phyloP scores from a whole-genome alignment of 2,888 invertebrate species.

The Drosophila meridionalis region DNA sequence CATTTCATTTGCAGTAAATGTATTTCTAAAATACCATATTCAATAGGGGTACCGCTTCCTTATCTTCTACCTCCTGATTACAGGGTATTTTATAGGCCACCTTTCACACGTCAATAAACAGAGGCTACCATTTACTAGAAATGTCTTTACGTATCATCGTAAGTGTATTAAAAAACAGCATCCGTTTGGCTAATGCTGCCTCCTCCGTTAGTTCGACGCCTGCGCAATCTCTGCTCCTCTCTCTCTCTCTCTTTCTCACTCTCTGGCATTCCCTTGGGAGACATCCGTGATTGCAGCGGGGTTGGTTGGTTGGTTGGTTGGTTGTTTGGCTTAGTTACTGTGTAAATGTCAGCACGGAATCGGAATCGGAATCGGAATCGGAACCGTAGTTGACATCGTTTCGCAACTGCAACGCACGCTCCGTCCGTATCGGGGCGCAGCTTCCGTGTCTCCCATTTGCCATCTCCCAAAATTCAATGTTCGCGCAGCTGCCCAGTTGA shows the following conservation, averaged over 20 bases:
- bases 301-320: slow-evolving; percentile 6
- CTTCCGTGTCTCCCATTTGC: slow-evolving; percentile 42
- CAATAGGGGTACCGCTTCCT: background rate
- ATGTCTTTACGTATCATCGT: slow-evolving; percentile 1
- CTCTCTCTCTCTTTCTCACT: slow-evolving; percentile 9
- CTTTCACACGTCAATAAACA: background rate
- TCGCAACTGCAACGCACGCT: slow-evolving; percentile 70
- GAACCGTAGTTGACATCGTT: slow-evolving; percentile 76
- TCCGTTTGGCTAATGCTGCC: slow-evolving; percentile 41
- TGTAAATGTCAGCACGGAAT: slow-evolving; percentile 69
- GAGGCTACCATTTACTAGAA: slow-evolving; percentile 21
- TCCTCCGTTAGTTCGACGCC: slow-evolving; percentile 46
- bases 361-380: slow-evolving; percentile 52
- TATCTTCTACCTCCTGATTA: background rate
- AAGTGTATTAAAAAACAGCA: slow-evolving; percentile 42
- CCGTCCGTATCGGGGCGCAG: slow-evolving; percentile 15
- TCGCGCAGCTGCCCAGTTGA: slow-evolving; percentile 68
- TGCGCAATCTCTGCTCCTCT: slow-evolving; percentile 43
- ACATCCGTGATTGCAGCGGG: slow-evolving; percentile 43
- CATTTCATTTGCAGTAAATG: background rate
- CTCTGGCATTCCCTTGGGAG: slow-evolving; percentile 40
- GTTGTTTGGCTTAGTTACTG: slow-evolving; percentile 52
- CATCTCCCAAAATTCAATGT: slow-evolving; percentile 24
- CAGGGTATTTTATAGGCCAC: background rate
- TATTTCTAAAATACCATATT: background rate